Percentiles rank a stretch among this genome's conserved stretches.
phyloP scores from a whole-genome alignment of 23 tunicate species.

The Corella eumyota region DNA sequence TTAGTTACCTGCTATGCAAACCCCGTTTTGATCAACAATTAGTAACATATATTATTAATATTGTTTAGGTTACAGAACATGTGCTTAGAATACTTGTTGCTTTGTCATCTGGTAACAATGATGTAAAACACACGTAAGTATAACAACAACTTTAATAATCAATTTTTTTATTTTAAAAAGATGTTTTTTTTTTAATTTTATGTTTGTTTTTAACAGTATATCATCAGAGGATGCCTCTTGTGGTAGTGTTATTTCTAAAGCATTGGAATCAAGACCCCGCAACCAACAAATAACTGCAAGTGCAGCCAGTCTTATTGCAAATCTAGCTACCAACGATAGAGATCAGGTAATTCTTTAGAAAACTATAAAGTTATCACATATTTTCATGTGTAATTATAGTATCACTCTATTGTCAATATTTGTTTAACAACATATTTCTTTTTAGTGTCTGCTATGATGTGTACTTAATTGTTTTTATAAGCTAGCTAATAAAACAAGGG shows the following conservation, averaged over 20 bases:
- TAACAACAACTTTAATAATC: too few relatives aligned
- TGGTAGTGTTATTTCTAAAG: slow-evolving; percentile 58
- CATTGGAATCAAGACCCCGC: slow-evolving; percentile 36
- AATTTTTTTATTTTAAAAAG: too few relatives aligned
- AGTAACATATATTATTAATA: too few relatives aligned
- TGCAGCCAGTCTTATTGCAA: slow-evolving; percentile 70
- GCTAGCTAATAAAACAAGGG: too few relatives aligned
- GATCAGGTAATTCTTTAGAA: slow-evolving; percentile 43
- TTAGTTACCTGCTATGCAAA: neutral
- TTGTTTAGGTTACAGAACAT: slow-evolving; percentile 65
- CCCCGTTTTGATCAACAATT: too few relatives aligned
- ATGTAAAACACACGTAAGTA: slow-evolving; percentile 73
- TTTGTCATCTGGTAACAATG: slow-evolving; percentile 66
- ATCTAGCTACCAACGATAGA: slow-evolving; percentile 48
- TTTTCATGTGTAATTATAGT: too few relatives aligned
- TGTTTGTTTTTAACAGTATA: slow-evolving; percentile 56
- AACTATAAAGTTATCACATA: neutral
- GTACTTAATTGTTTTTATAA: too few relatives aligned
- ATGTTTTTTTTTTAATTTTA: too few relatives aligned
- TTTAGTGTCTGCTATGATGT: too few relatives aligned
- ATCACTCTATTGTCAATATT: too few relatives aligned
- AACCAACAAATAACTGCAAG: slow-evolving; percentile 51
- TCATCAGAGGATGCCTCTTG: slow-evolving; percentile 79
- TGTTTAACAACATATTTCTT: too few relatives aligned
- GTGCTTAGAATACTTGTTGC: slow-evolving; percentile 46